phyloP scores from a whole-genome alignment of 2,113 vertebrate species.

The Toxotes jaculatrix region DNA sequence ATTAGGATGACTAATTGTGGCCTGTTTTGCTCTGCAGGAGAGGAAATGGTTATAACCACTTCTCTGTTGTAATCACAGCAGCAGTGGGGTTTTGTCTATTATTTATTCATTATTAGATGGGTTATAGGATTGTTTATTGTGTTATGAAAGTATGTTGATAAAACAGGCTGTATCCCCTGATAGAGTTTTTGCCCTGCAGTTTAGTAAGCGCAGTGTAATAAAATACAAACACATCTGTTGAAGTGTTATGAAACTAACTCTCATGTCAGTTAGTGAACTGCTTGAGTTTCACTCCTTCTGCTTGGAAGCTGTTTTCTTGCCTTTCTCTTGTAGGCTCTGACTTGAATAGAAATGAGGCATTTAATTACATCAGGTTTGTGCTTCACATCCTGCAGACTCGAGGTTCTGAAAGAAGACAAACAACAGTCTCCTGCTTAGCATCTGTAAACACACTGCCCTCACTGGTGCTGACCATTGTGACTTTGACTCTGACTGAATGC shows the following conservation, averaged over 20 bases:
- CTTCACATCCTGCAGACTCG: constrained; percentile 64
- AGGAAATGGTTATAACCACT: constrained; percentile 13
- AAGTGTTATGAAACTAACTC: constrained; percentile 16
- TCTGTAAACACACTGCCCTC: constrained; percentile 63
- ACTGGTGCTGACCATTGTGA: constrained; percentile 38
- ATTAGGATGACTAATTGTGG: constrained; percentile 35
- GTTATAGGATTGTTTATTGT: background rate
- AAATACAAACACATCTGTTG: background rate
- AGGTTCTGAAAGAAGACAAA: constrained; percentile 61
- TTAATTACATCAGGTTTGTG: constrained; percentile 59
- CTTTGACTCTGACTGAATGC: constrained; percentile 38
- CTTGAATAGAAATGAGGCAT: constrained; percentile 78
- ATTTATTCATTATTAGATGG: background rate
- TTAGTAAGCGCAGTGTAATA: background rate
- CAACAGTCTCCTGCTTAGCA: constrained; percentile 47
- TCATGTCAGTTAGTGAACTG: constrained; percentile 45
- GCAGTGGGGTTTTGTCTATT: background rate
- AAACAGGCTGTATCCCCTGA: background rate
- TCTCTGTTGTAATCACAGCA: background rate
- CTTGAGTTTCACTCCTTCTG: constrained; percentile 58
- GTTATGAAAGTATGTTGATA: background rate
- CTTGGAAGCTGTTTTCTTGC: constrained; percentile 61
- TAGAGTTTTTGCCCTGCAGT: background rate
- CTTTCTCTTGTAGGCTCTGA: constrained; percentile 68
- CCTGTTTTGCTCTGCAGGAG: background rate